Percentiles rank a stretch among this genome's conserved stretches.
Evolutionary conservation across 2,888 invertebrate genomes (phyloP).

Genomic region (Lacanobia wlatinum): DNA sequence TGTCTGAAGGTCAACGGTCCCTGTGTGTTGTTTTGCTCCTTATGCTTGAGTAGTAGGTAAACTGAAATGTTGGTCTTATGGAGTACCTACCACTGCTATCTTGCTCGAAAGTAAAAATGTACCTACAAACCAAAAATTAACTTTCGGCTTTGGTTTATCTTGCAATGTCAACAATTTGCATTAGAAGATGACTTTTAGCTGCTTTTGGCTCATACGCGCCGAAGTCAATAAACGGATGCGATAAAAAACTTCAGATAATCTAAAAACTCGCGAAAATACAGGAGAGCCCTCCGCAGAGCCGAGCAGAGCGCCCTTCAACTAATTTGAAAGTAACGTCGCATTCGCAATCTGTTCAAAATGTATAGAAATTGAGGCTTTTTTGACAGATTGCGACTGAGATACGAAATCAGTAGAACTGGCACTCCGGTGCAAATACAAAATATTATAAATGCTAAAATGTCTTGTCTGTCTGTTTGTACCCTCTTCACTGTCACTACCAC

Average conservation of each 20-base stretch:
- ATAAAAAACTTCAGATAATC: background rate
- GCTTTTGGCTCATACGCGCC: background rate
- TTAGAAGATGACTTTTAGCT: constrained; percentile 7
- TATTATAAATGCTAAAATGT: background rate
- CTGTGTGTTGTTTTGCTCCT: background rate
- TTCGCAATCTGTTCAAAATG: no score
- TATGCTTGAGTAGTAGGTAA: background rate
- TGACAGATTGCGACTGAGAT: no score
- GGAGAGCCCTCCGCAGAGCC: background rate
- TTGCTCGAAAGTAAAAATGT: background rate
- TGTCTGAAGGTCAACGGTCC: constrained; percentile 74
- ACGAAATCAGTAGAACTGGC: no score
- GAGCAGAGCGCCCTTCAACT: background rate
- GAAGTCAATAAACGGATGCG: background rate
- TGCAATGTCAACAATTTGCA: background rate
- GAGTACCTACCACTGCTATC: background rate
- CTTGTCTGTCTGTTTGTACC: background rate
- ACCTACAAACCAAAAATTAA: no score
- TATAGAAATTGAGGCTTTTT: no score
- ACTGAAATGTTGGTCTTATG: background rate
- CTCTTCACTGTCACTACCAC: background rate
- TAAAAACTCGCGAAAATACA: background rate
- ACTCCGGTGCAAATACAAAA: background rate
- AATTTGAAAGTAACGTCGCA: no score
- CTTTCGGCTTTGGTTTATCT: background rate